Evolutionary conservation across 2,113 vertebrate genomes (phyloP).

Genomic region (Eira barbara): DNA sequence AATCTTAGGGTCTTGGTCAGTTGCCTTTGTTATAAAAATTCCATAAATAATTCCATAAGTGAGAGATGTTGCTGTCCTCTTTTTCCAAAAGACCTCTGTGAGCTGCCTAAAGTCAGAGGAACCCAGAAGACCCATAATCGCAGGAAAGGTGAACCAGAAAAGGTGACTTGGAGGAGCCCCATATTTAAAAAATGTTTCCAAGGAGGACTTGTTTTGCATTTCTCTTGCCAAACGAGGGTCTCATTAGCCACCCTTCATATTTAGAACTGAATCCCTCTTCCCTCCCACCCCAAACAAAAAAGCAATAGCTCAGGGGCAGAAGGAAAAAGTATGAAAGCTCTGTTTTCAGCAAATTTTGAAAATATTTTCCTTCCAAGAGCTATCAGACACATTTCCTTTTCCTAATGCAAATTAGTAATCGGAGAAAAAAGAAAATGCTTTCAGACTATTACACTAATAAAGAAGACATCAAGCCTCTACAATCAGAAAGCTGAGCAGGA

Average conservation of each 20-base stretch:
- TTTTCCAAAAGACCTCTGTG: neutral
- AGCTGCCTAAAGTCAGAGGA: neutral
- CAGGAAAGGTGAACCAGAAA: neutral
- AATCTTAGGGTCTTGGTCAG: neutral
- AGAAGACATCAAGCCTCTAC: slow-evolving; percentile 55
- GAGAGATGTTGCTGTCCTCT: neutral
- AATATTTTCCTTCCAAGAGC: slow-evolving; percentile 46
- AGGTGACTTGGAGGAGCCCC: neutral
- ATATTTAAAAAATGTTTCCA: neutral
- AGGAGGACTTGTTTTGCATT: neutral
- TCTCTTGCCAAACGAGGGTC: neutral
- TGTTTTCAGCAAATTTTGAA: slow-evolving; percentile 21
- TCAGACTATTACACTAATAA: slow-evolving; percentile 54
- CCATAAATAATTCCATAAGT: neutral
- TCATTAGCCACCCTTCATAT: neutral
- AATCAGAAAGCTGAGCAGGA: slow-evolving; percentile 20
- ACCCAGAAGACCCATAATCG: neutral
- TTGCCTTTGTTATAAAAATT: neutral
- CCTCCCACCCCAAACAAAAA: neutral
- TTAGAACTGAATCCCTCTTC: neutral
- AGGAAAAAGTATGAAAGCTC: neutral
- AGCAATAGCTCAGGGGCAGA: neutral
- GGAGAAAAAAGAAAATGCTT: slow-evolving; percentile 45
- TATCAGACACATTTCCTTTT: slow-evolving; percentile 41
- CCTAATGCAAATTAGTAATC: slow-evolving; percentile 11